Base-by-base conservation (phyloP, 2,797 vertebrate genomes). In the Ctenopoma multispine region DNA sequence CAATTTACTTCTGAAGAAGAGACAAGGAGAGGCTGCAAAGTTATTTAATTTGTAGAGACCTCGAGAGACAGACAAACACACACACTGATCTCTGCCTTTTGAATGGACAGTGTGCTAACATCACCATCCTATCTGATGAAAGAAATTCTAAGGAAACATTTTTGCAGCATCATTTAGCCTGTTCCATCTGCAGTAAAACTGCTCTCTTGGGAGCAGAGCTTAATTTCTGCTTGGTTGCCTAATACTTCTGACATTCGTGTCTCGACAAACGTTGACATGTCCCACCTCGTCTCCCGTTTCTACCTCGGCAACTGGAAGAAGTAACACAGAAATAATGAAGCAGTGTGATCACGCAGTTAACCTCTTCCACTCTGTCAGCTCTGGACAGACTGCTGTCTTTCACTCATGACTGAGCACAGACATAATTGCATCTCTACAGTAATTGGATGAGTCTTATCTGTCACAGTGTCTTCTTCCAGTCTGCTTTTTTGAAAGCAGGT, bases 1-100 rank as follows among this genome's bases (percentile, higher is more conserved):
- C 0, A 90, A 94, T 92, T 87, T 23, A 71, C 27, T 58, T 82
- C 17, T 63, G 24, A 68, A 13, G 18, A 74, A 41, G 3, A 57
- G 13, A 47, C 7, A 55, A 40, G 10, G 17, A 57, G 24, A 58
- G 4, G 17, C 15, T 65, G 7, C 18, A 40, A 9, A 58, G 5
- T 53, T 49, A 11, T 46, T 29, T 51, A 54, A 21, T 36, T 18
- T 40, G 40, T 48, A 68, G 63, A 58, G 74, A 77, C 65, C 43
- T 18, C 63, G 54, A 63, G 62, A 41, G n/a, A 10, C 27, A 29
- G 27, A 29, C 27, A 29, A 29, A 29, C 27, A 29, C 3, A 7
- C 20, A 36, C 4, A 4, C 31, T 2, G 0, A 9, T 10, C 34
- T 36, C 34, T 36, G 34, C 34, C 8, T 12, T 12, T 36, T 12